Evolutionary conservation across 1,140 invertebrate species (phyloP), one percentile per base, ranked within the genome.

Genomic region (Leptestheria dahalacensis): DNA sequence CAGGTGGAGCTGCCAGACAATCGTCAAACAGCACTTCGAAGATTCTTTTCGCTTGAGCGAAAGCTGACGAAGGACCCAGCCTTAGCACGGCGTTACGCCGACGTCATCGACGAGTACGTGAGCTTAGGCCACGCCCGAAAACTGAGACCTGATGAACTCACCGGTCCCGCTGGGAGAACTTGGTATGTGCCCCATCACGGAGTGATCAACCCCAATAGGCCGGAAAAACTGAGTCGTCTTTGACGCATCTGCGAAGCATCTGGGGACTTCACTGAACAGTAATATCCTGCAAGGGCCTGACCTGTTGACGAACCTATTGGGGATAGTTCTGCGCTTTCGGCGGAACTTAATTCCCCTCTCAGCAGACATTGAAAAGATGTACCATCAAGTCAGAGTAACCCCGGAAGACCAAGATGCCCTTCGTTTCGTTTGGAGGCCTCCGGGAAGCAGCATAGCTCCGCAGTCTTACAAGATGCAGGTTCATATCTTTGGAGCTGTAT

Each of bases 141-240:
- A 9, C 28, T 64, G 3, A 15, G 3, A 15, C 12, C 20, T 2
- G 48, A 55, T 1, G 58, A 60, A 49, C 10, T 21, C 1, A 1
- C 2, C 2, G 11, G 25, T n/a, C 24, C 11, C 15, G 12, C 15
- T 20, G 48, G 58, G 4, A 48, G 50, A 2, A 78, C 49, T 62
- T 60, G 57, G 57, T 60, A 61, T 23, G 2, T 62, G 10, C 33
- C 61, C 10, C 61, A 62, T 20, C 57, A 60, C 11, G 47, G 48
- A 1, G 61, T 62, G 3, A 25, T 41, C 6, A 52, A 51, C 28
- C 57, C 61, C 11, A 28, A 62, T 11, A 62, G 53, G 26, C 68
- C 69, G 1, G 69, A 70, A 1, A 60, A 62, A 33, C 12, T 61
- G 61, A 21, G 46, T 59, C 3, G 57, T 62, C 3, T 62, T 60